Base-by-base conservation (phyloP, 2,797 vertebrate species). In the Pseudomugil tenellus region DNA sequence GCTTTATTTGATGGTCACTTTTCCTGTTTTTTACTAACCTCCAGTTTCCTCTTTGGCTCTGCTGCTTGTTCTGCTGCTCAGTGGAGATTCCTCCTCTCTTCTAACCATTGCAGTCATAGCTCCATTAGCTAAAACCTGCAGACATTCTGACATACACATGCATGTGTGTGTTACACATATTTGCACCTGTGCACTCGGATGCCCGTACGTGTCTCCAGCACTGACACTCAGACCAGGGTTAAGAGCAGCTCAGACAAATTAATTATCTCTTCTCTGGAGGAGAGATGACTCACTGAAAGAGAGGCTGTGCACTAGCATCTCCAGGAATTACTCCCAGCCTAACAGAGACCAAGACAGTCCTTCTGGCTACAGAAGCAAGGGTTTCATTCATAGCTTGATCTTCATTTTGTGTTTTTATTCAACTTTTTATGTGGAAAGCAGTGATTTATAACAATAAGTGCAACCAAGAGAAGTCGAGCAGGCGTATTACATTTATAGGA, bases 241-340 rank as follows among this genome's bases (percentile, higher is more conserved):
- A 90, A 91, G 73, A 88, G 80, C 81, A 83, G 73, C 85, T 83
- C 83, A 88, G 84, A 80, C 80, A 89, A 90, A 92, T 89, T 84
- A 87, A 90, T 92, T 84, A 89, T 84, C 83, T 81, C 60, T 79
- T 77, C 84, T 83, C 67, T 74, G 51, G 75, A 80, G 82, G 68
- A 84, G 52, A 70, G 67, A 82, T 80, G 84, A 85, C 71, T 89
- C 83, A 86, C 39, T 58, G 72, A 79, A 80, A 83, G 67, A 52
- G 60, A 73, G 31, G 67, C 79, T 78, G 70, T 64, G 79, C 83
- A 84, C 76, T 65, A 54, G 69, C 65, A 68, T 39, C 67, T 85
- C 67, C 56, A 70, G 74, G 67, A 86, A 79, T 69, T 58, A 76
- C 54, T 77, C 73, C 28, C 48, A 66, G 68, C 63, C 82, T n/a